phyloP scores from a whole-genome alignment of 2,888 invertebrate genomes.

The Rhingia rostrata region DNA sequence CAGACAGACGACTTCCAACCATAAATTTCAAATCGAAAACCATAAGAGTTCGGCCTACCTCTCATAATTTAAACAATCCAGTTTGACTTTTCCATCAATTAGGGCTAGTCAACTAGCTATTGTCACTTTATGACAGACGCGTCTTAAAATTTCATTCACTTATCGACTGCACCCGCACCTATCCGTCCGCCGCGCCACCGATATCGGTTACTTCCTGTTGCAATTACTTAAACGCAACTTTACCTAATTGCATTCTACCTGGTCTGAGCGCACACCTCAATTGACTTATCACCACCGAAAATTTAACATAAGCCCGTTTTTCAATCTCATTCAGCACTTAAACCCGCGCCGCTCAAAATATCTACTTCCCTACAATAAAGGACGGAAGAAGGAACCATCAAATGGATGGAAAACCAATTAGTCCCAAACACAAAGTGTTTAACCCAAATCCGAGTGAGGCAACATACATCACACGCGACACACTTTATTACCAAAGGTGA shows the following conservation, averaged over 20 bases:
- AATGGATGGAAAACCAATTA: conserved; percentile 62
- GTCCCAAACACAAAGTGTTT: conserved; percentile 66
- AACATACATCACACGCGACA: conserved; percentile 63
- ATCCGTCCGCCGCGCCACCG: neutral
- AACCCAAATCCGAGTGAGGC: conserved; percentile 63
- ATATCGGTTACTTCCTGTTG: conserved; percentile 56
- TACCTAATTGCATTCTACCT: conserved; percentile 20
- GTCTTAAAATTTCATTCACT: conserved; percentile 4
- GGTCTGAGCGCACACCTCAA: conserved; percentile 2
- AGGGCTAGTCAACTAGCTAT: too few species aligned
- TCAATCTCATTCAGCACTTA: conserved; percentile 46
- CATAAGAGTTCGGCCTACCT: too few species aligned
- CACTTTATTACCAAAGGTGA: conserved; percentile 33
- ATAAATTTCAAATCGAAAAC: too few species aligned
- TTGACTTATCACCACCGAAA: conserved; percentile 44
- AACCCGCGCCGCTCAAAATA: conserved; percentile 22
- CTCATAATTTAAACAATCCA: too few species aligned
- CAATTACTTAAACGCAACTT: conserved; percentile 15
- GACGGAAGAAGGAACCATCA: conserved; percentile 5
- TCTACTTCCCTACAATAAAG: conserved; percentile 19
- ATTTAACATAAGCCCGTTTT: conserved; percentile 31
- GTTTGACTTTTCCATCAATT: too few species aligned
- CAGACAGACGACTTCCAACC: too few species aligned
- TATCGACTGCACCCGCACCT: neutral
- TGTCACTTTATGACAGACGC: neutral